phyloP scores from a whole-genome alignment of 2,113 vertebrate genomes.

The Siniperca knerii region DNA sequence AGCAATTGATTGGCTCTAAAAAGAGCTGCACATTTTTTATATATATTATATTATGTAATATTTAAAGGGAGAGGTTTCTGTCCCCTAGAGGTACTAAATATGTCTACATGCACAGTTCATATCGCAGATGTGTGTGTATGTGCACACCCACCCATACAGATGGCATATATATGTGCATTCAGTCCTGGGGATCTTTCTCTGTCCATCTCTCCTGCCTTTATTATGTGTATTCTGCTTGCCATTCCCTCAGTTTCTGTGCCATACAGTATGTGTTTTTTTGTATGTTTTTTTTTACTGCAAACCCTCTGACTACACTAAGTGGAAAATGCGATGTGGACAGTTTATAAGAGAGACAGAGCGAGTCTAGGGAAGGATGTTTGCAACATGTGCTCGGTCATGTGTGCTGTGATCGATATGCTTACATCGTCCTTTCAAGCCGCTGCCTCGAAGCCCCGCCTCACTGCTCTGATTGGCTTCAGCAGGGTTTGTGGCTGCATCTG shows the following conservation, averaged over 20 bases:
- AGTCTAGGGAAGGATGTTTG: slow-evolving; percentile 41
- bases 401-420: slow-evolving; percentile 73
- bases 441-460: slow-evolving; percentile 60
- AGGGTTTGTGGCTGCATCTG: slow-evolving; percentile 53
- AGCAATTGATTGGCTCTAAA: slow-evolving; percentile 58
- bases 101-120: slow-evolving; percentile 47
- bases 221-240: not conserved
- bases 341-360: slow-evolving; percentile 37
- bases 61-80: slow-evolving; percentile 66
- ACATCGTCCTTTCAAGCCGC: slow-evolving; percentile 68
- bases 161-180: slow-evolving; percentile 15
- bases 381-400: slow-evolving; percentile 79
- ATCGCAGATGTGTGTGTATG: slow-evolving; percentile 27
- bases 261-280: not conserved
- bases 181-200: slow-evolving; percentile 17
- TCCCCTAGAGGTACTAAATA: slow-evolving; percentile 44
- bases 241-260: slow-evolving; percentile 22
- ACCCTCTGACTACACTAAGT: slow-evolving; percentile 11
- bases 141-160: not conserved
- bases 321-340: slow-evolving; percentile 32
- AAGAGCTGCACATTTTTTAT: slow-evolving; percentile 24
- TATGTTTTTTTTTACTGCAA: not conserved
- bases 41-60: slow-evolving; percentile 70
- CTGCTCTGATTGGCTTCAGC: slow-evolving; percentile 56
- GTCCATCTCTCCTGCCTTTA: slow-evolving; percentile 29